Base-by-base conservation (phyloP, 2,113 vertebrate species). In the Notarius lentiginosus region DNA sequence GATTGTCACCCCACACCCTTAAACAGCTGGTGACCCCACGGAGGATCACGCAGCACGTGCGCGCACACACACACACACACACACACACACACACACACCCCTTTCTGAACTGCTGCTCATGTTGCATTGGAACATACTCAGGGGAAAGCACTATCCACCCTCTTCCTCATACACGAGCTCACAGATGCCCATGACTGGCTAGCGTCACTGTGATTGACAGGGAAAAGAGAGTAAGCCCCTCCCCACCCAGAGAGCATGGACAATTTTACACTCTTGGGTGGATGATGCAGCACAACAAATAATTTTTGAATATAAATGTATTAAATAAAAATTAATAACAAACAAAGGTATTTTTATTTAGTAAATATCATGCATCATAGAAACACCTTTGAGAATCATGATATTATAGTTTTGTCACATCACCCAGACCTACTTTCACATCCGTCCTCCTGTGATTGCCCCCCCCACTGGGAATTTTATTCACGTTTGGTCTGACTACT, bases 41-140 rank as follows among this genome's bases (percentile, higher is more conserved):
- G 66, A 87, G 91, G 94, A 92, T 95, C 93, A 93, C 92, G 94
- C 90, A 91, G 91, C 41, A 41, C 2, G 14, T 12, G 14, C 0
- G 14, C 55, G 14, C 79, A 84, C 84, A 34, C 63, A 89, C 34
- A 63, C 87, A 84, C 76, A 85, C 79, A 41, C 30, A 72, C 84
- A 84, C 66, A 73, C 63, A 68, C 66, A 68, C 66, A 60, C 34
- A 61, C 27, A 68, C 22, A 70, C 73, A 72, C 30, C 81, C 24
- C 2, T 11, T 49, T 47, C 1, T 73, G 18, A 47, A 73, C 34
- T 49, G 18, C 18, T 49, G 3, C 34, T 49, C 70, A 73, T 18
- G 22, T 2, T 2, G 3, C 41, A 4, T 34, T 0, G 15, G 34
- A 41, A 70, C 30, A 41, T 27, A 68, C 68, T 24, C 24, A 1